phyloP scores from a whole-genome alignment of 2,113 vertebrate genomes.

The Lepus timidus region DNA sequence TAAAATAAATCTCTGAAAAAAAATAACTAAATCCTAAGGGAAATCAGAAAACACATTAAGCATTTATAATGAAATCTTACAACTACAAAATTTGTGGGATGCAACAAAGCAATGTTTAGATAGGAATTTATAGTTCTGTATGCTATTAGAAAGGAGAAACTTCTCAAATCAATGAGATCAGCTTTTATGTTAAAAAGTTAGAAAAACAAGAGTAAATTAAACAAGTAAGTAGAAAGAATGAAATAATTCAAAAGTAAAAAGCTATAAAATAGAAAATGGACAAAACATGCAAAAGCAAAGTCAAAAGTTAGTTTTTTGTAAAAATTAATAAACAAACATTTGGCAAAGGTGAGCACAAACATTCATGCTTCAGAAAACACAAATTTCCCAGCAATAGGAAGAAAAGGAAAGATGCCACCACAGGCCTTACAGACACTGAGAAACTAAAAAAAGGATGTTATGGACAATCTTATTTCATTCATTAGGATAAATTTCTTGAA shows the following conservation, averaged over 20 bases:
- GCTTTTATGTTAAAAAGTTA: not conserved
- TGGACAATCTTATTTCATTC: conserved; percentile 20
- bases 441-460: not conserved
- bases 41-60: conserved; percentile 50
- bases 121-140: conserved; percentile 18
- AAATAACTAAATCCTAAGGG: conserved; percentile 27
- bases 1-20: too few relatives aligned
- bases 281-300: not conserved
- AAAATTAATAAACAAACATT: conserved; percentile 29
- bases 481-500: conserved; percentile 49
- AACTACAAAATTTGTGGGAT: not conserved
- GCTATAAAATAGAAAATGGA: conserved; percentile 47
- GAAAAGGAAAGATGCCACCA: not conserved
- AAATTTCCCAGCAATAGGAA: not conserved
- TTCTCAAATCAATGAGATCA: not conserved
- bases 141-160: not conserved
- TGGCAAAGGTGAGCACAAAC: not conserved
- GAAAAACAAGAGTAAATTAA: not conserved
- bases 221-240: too few relatives aligned
- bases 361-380: not conserved
- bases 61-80: conserved; percentile 50
- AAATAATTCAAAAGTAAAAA: conserved; percentile 18
- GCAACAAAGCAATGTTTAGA: not conserved
- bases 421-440: not conserved
- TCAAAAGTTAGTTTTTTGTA: conserved; percentile 8